phyloP scores from a whole-genome alignment of 2,888 invertebrate genomes.

The Barypeithes pellucidus region DNA sequence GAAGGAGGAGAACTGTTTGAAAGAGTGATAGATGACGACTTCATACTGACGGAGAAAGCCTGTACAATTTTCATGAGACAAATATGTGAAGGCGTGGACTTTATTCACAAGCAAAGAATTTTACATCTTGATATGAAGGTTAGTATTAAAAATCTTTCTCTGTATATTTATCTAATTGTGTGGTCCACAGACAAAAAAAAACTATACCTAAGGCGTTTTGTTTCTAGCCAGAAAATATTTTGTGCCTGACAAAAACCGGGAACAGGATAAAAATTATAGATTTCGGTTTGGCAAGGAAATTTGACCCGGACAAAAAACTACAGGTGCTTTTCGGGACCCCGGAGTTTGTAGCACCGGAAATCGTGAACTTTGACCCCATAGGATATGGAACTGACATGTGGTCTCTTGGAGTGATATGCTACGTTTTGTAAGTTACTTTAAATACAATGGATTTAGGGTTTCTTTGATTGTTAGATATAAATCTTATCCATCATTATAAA shows the following conservation, averaged over 20 bases:
- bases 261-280: slow-evolving; percentile 99
- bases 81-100: slow-evolving; percentile 98
- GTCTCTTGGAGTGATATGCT: slow-evolving; percentile 98
- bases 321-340: slow-evolving; percentile 98
- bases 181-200: too few relatives aligned
- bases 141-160: too few relatives aligned
- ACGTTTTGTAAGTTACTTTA: slow-evolving; percentile 91
- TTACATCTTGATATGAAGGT: slow-evolving; percentile 98
- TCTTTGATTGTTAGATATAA: too few relatives aligned
- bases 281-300: slow-evolving; percentile 95
- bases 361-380: slow-evolving; percentile 98
- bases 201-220: neutral
- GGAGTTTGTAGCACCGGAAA: slow-evolving; percentile 99
- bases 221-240: slow-evolving; percentile 95
- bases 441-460: neutral
- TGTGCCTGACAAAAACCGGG: slow-evolving; percentile 96
- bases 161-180: too few relatives aligned
- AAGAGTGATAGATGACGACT: slow-evolving; percentile 98
- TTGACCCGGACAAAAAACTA: slow-evolving; percentile 92
- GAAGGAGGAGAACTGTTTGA: slow-evolving; percentile 99
- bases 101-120: slow-evolving; percentile 96
- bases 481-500: too few relatives aligned
- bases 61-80: slow-evolving; percentile 98
- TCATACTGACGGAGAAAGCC: slow-evolving; percentile 95
- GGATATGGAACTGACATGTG: slow-evolving; percentile 98